phyloP scores from a whole-genome alignment of 1,140 invertebrate species.

The Eupeodes corollae region DNA sequence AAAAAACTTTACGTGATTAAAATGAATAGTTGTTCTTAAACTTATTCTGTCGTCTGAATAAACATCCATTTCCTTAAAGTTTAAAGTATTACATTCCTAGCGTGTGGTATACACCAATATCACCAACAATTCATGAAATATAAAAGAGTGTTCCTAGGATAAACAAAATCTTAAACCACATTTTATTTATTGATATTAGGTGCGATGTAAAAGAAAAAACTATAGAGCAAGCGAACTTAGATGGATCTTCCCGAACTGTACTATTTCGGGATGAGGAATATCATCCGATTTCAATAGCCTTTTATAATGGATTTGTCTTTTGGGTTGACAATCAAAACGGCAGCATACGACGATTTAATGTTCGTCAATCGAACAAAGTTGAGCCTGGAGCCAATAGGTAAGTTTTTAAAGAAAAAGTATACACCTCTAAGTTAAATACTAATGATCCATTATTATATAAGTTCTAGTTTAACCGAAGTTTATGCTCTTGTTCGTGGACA shows the following conservation, averaged over 20 bases:
- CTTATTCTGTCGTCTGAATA: no score
- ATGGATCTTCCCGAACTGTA: conserved; percentile 55
- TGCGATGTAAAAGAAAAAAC: conserved; percentile 45
- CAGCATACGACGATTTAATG: conserved; percentile 20
- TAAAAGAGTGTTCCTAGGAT: no score
- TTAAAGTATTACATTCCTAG: no score
- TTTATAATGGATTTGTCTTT: conserved; percentile 49
- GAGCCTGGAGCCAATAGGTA: background rate
- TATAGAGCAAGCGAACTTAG: conserved; percentile 65
- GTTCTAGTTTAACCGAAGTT: background rate
- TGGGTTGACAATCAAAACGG: conserved; percentile 50
- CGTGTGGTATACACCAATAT: no score
- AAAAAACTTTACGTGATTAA: no score
- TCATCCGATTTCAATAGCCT: conserved; percentile 63
- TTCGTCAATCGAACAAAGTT: conserved; percentile 5
- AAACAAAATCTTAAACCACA: no score
- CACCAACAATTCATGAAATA: no score
- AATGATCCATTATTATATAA: background rate
- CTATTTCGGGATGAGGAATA: conserved; percentile 46
- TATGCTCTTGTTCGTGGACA: conserved; percentile 13
- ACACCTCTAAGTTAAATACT: no score
- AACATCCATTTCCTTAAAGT: no score
- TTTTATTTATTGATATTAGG: conserved; percentile 17
- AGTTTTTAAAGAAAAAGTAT: background rate
- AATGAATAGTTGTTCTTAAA: no score